A percentile compares a stretch with the other conserved stretches of the same genome.
Evolutionary conservation across 2,888 invertebrate genomes (phyloP).

Genomic region (Schizaphis graminum): DNA sequence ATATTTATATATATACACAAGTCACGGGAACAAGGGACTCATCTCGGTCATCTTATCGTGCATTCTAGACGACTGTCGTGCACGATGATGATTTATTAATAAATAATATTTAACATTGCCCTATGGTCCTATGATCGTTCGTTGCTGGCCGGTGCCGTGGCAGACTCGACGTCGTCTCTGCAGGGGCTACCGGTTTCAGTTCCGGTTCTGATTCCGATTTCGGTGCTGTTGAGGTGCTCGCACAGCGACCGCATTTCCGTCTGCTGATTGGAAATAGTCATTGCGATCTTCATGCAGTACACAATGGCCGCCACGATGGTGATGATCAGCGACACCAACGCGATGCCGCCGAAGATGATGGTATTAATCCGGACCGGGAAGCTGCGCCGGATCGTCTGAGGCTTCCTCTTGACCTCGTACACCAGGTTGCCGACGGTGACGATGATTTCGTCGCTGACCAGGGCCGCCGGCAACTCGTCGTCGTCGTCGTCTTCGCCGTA

Average conservation of each 20-base stretch:
- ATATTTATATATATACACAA: not conserved
- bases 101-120: not conserved
- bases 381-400: not conserved
- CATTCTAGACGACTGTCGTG: not conserved
- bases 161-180: not conserved
- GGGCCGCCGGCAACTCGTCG: not conserved
- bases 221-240: not conserved
- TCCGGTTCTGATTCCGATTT: not conserved
- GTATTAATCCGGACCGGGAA: not conserved
- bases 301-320: constrained; percentile 25
- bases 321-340: constrained; percentile 16
- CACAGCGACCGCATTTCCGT: constrained; percentile 46
- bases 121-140: not conserved
- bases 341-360: not conserved
- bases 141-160: not conserved
- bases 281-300: constrained; percentile 29
- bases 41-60: not conserved
- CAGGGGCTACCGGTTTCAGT: not conserved
- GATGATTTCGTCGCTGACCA: constrained; percentile 4
- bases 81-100: not conserved
- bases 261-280: constrained; percentile 12
- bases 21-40: not conserved
- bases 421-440: constrained; percentile 38
- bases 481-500: not conserved
- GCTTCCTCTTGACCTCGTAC: constrained; percentile 37